A percentile compares a stretch with the other conserved stretches of the same genome.
Evolutionary conservation across 2,888 invertebrate genomes (phyloP).

Genomic region (Thalpophila matura): DNA sequence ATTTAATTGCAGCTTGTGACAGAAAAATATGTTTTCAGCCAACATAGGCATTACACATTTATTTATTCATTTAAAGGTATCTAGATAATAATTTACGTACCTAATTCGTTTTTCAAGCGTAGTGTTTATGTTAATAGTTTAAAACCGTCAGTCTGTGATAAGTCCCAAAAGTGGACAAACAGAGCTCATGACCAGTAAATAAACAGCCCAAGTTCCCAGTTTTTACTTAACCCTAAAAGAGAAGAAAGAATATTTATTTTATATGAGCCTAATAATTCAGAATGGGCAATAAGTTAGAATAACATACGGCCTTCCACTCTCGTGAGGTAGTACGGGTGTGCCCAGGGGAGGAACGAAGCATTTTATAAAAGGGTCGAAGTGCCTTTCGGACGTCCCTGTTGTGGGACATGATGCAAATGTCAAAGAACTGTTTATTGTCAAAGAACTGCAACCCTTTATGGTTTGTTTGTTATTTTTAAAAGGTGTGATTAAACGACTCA

Average conservation of each 20-base stretch:
- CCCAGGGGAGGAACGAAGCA: slow-evolving; percentile 14
- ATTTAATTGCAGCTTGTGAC: too few relatives aligned
- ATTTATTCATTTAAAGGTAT: too few relatives aligned
- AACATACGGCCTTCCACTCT: slow-evolving; percentile 16
- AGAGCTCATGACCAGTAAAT: too few relatives aligned
- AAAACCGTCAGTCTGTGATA: too few relatives aligned
- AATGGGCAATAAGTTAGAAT: slow-evolving; percentile 33
- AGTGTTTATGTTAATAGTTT: too few relatives aligned
- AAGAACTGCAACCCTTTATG: neutral
- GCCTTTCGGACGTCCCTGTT: slow-evolving; percentile 2
- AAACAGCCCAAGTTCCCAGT: neutral
- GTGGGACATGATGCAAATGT: neutral
- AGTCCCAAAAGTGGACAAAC: too few relatives aligned
- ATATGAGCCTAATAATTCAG: slow-evolving; percentile 23
- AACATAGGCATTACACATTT: too few relatives aligned
- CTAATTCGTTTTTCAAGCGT: too few relatives aligned
- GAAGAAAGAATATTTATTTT: slow-evolving; percentile 26
- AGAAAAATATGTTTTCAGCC: too few relatives aligned
- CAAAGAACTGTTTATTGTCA: neutral
- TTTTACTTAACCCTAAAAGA: slow-evolving; percentile 3
- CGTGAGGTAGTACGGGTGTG: slow-evolving; percentile 8
- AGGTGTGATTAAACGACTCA: too few relatives aligned
- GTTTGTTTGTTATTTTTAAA: too few relatives aligned
- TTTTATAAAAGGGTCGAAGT: slow-evolving; percentile 17
- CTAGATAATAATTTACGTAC: too few relatives aligned